These are phyloP conservation scores for Sphaerophoria rueppellii DNA, from an alignment of 2,888 invertebrate species.

Conservation along the genomic window DNA sequence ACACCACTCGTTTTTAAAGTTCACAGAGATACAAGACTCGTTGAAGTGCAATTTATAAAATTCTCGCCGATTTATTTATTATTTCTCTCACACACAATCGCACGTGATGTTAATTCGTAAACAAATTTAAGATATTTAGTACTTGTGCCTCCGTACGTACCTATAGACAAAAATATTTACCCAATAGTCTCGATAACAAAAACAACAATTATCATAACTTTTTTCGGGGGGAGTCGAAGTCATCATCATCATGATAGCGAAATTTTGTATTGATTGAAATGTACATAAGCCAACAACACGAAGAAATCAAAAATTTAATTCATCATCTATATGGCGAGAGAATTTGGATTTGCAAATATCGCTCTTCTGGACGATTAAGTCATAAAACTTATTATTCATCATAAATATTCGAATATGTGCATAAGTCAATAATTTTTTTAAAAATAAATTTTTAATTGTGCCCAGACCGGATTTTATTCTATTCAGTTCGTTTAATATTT, in stretches of 20 bases:
- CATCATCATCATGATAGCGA: background rate
- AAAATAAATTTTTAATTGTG: conserved; percentile 24
- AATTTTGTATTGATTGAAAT: background rate
- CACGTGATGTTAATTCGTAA: conserved; percentile 49
- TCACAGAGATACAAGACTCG: background rate
- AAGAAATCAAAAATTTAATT: background rate
- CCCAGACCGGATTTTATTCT: conserved; percentile 22
- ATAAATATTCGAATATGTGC: background rate
- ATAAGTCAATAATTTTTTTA: background rate
- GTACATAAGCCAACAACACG: background rate
- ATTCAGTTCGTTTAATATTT: conserved; percentile 24
- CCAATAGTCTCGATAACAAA: conserved; percentile 8
- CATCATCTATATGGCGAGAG: conserved; percentile 3
- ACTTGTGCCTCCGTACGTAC: background rate
- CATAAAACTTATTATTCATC: conserved; percentile 4
- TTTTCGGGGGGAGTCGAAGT: background rate
- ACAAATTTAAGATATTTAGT: conserved; percentile 15
- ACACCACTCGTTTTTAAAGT: background rate
- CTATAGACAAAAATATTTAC: conserved; percentile 24
- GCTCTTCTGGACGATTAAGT: background rate
- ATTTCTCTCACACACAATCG: conserved; percentile 36
- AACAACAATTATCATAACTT: conserved; percentile 1
- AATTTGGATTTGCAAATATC: background rate
- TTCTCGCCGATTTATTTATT: conserved; percentile 8
- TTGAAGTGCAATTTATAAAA: conserved; percentile 40